Conservation (phyloP, 2,888 invertebrate genomes). For the Elaeidobius kamerunicus region DNA sequence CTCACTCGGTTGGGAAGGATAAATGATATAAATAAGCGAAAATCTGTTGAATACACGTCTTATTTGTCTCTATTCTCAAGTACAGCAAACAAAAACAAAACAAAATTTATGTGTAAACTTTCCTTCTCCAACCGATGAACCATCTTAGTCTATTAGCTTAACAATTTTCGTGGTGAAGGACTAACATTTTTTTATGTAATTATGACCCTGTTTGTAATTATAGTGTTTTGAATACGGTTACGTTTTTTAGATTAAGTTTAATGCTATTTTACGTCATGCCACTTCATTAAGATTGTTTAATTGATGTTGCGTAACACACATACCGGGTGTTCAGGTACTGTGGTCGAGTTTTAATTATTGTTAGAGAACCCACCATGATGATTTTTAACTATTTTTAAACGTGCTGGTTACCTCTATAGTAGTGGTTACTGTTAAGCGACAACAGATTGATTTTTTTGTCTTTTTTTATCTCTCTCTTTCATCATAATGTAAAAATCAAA, state of each 20-base stretch:
- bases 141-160: slow-evolving; percentile 42
- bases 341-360: slow-evolving; percentile 40
- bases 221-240: slow-evolving; percentile 39
- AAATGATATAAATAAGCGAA: background rate
- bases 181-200: slow-evolving; percentile 44
- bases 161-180: slow-evolving; percentile 48
- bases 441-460: slow-evolving; percentile 28
- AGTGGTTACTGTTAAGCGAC: slow-evolving; percentile 44
- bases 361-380: slow-evolving; percentile 7
- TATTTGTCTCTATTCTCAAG: too few relatives aligned
- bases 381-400: slow-evolving; percentile 16
- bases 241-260: slow-evolving; percentile 45
- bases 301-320: slow-evolving; percentile 13
- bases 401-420: slow-evolving; percentile 38
- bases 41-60: background rate
- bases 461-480: slow-evolving; percentile 14
- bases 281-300: slow-evolving; percentile 20
- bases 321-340: slow-evolving; percentile 47
- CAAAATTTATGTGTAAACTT: too few relatives aligned
- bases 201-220: slow-evolving; percentile 48
- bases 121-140: background rate
- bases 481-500: slow-evolving; percentile 13
- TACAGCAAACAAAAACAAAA: too few relatives aligned
- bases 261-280: slow-evolving; percentile 39
- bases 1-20: background rate